Base-by-base conservation (phyloP, 1,140 invertebrate genomes). In the Reticulitermes speratus region DNA sequence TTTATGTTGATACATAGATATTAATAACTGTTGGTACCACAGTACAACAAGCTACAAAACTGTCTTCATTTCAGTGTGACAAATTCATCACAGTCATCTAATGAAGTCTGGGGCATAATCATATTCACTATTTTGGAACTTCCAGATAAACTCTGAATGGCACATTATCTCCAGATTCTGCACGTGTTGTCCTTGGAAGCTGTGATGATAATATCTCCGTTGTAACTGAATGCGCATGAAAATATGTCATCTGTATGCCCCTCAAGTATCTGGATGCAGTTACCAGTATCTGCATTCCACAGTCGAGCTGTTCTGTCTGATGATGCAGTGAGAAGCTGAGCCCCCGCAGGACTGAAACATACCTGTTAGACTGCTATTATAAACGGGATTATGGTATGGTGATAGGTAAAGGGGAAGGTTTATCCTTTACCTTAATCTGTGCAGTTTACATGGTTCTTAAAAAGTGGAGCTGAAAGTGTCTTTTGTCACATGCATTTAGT, bases 241-340 rank as follows among this genome's bases (percentile, higher is more conserved):
- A 97, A 96, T 45, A 97, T 95, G 89, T 96, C 96, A 32, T 95
- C 95, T 45, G 93, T 93, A 88, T 97, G 96, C 0, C 95, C 95
- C 9, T 93, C 92, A 0, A 97, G 90, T 19, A 95, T 93, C 91
- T 92, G 91, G 87, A 85, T 65, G 59, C 95, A 96, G 65, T 93
- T 91, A 0, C 95, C 95, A 2, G 93, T 94, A 69, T 94, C 93
- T 0, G 94, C 90, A 86, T 96, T 94, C 96, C 96, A 97, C 11
- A 96, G 88, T n/a, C 95, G 91, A 0, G 95, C 94, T 14, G 94
- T 95, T 86, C 93, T 93, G 89, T 97, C 96, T 16, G 94, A 93
- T 59, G 96, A 96, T 5, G 95, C 95, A 0, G 95, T 96, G 87
- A 97, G 90, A 30, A 97, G 89, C 87, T 93, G 92, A 19, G 93